Percentiles rank a stretch among this genome's conserved stretches.
phyloP scores from a whole-genome alignment of 2,797 vertebrate species.

The Hyperoplus immaculatus region DNA sequence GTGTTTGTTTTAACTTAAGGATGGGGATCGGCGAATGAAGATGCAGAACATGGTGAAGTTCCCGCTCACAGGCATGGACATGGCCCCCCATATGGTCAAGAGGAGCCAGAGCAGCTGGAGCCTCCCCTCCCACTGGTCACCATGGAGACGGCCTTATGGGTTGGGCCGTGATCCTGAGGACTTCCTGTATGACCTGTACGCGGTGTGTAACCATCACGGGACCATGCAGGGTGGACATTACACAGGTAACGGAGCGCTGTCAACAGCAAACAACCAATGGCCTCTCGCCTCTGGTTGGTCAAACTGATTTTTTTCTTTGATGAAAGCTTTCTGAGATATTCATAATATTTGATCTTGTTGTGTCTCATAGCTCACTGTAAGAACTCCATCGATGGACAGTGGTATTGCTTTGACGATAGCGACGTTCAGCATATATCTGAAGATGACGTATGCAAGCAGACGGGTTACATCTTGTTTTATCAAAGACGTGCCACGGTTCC shows the following conservation, averaged over 20 bases:
- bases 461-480: slow-evolving; percentile 97
- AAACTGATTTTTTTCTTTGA: not conserved
- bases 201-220: slow-evolving; percentile 98
- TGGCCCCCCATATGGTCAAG: slow-evolving; percentile 98
- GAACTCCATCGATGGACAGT: slow-evolving; percentile 97
- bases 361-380: slow-evolving; percentile 92
- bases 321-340: not conserved
- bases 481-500: slow-evolving; percentile 95
- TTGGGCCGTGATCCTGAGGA: slow-evolving; percentile 98
- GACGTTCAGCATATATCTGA: slow-evolving; percentile 94
- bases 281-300: not conserved
- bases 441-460: slow-evolving; percentile 95
- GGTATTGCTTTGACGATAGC: slow-evolving; percentile 99
- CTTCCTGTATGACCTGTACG: slow-evolving; percentile 97
- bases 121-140: slow-evolving; percentile 97
- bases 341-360: not conserved
- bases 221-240: slow-evolving; percentile 99
- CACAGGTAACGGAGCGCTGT: slow-evolving; percentile 85
- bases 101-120: slow-evolving; percentile 99
- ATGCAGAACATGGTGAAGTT: slow-evolving; percentile 98
- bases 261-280: not conserved
- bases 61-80: slow-evolving; percentile 94
- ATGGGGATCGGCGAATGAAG: slow-evolving; percentile 94
- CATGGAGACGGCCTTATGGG: slow-evolving; percentile 96
- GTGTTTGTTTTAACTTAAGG: slow-evolving; percentile 81